phyloP scores from a whole-genome alignment of 30 jellyfish, hydroid and myxozoan species.

The Calvadosia cruxmelitensis region DNA sequence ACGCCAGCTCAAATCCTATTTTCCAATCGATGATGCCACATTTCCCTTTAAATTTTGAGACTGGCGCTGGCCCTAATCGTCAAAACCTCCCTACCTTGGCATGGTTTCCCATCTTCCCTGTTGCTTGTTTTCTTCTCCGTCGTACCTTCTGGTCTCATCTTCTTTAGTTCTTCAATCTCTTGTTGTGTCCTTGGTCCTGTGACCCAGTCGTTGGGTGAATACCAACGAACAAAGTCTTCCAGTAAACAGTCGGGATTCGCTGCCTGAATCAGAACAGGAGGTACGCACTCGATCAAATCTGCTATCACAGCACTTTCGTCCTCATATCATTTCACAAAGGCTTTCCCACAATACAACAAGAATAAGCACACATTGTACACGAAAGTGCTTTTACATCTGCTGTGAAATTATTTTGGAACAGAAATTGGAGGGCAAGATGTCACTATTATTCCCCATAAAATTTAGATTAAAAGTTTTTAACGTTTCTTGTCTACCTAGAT shows the following conservation, averaged over 20 bases:
- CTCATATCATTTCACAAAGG: too few relatives aligned
- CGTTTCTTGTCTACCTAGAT: background rate
- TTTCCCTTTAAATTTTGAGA: too few relatives aligned
- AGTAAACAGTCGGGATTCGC: conserved; percentile 91
- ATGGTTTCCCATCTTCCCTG: too few relatives aligned
- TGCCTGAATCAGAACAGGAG: conserved; percentile 38
- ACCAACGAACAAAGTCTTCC: conserved; percentile 92
- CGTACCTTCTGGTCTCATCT: conserved; percentile 15
- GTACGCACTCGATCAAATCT: background rate
- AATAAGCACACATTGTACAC: background rate
- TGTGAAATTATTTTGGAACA: too few relatives aligned
- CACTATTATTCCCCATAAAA: background rate
- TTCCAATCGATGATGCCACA: too few relatives aligned
- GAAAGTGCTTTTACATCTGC: too few relatives aligned
- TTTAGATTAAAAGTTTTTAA: background rate
- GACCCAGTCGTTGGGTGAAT: conserved; percentile 92
- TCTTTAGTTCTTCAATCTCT: conserved; percentile 52
- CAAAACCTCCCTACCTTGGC: too few relatives aligned
- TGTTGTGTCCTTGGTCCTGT: conserved; percentile 60
- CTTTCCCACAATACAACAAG: background rate
- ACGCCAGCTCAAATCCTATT: too few relatives aligned
- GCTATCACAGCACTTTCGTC: too few relatives aligned
- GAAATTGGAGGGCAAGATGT: background rate
- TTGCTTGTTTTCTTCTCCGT: too few relatives aligned
- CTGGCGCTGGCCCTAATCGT: too few relatives aligned